Percentiles rank a stretch among this genome's conserved stretches.
Evolutionary conservation across 2,113 vertebrate genomes (phyloP).

Genomic region (Rhea pennata): DNA sequence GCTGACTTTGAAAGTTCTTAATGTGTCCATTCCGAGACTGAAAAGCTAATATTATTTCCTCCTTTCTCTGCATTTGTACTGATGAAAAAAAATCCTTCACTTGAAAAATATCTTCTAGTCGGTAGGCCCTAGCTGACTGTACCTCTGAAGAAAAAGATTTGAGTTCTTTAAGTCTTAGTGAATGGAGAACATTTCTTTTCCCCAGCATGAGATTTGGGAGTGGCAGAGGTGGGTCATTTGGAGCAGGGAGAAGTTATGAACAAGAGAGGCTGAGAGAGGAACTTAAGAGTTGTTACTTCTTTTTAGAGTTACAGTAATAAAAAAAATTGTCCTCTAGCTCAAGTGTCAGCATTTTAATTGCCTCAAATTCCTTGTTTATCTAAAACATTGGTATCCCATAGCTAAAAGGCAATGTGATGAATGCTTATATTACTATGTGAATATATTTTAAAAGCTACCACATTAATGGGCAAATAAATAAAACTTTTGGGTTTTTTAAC

Average conservation of each 20-base stretch:
- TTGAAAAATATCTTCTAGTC: background rate
- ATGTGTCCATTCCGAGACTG: background rate
- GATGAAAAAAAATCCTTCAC: background rate
- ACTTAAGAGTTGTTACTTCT: background rate
- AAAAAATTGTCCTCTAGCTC: background rate
- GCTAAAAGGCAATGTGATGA: background rate
- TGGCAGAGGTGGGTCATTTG: background rate
- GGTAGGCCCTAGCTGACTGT: background rate
- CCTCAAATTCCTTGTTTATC: background rate
- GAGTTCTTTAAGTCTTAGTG: background rate
- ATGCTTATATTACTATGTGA: background rate
- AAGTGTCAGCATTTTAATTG: background rate
- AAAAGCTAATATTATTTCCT: background rate
- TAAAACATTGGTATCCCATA: background rate
- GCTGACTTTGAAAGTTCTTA: background rate
- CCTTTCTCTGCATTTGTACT: background rate
- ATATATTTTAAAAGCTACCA: background rate
- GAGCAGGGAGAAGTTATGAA: background rate
- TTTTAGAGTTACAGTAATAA: background rate
- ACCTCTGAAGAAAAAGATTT: background rate
- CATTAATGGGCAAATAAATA: background rate
- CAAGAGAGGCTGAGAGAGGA: background rate
- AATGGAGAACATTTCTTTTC: background rate
- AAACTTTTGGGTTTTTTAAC: slow-evolving; percentile 28
- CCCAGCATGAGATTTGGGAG: background rate